Evolutionary conservation across 2,888 invertebrate genomes (phyloP).

Genomic region (Acanthosepion pharaonis): DNA sequence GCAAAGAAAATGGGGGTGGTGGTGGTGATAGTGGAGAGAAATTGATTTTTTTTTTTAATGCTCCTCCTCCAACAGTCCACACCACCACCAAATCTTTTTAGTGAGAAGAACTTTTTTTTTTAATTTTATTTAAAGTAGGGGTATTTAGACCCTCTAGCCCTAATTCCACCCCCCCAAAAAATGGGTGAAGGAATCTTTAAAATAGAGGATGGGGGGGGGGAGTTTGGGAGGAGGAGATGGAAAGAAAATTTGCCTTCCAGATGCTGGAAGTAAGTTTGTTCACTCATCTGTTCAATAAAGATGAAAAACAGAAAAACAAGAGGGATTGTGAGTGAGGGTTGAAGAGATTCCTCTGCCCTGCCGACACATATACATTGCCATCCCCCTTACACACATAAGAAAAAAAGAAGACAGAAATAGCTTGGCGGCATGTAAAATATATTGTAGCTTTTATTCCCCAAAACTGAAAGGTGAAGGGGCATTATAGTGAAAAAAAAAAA

Average conservation of each 20-base stretch:
- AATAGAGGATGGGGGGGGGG: background rate
- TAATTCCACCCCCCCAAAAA: background rate
- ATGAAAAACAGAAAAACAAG: background rate
- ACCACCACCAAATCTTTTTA: background rate
- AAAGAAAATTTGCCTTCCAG: background rate
- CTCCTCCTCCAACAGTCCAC: no score
- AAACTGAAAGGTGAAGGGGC: no score
- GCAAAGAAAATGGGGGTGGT: no score
- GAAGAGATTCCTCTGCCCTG: background rate
- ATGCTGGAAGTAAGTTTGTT: background rate
- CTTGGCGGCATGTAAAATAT: background rate
- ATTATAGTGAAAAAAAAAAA: no score
- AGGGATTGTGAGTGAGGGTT: background rate
- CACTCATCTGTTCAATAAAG: background rate
- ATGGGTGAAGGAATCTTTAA: background rate
- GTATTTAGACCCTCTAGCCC: background rate
- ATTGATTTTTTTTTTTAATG: no score
- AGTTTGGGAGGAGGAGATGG: background rate
- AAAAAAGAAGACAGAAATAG: background rate
- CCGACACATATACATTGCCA: no score
- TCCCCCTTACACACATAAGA: no score
- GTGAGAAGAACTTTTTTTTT: background rate
- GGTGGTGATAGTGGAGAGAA: no score
- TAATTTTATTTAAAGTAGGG: background rate
- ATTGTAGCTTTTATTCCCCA: no score